Evolutionary conservation across 2,113 vertebrate genomes (phyloP).

Genomic region (Urocitellus parryii): DNA sequence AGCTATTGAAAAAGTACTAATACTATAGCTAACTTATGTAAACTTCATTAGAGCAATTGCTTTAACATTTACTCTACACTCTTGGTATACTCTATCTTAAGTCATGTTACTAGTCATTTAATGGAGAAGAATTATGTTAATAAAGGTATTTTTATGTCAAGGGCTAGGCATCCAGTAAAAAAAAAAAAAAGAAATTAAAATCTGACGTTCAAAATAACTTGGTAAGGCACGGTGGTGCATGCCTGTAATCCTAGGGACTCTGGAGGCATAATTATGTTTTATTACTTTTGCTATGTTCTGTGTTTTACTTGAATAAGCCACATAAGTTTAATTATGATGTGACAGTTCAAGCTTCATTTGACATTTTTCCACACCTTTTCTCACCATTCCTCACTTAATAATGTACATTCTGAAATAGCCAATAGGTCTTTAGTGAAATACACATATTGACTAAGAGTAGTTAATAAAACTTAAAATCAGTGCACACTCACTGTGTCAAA

Average conservation of each 20-base stretch:
- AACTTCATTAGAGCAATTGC: neutral
- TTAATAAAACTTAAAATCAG: neutral
- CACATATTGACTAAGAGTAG: neutral
- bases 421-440: neutral
- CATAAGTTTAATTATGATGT: neutral
- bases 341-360: neutral
- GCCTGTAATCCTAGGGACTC: too few species aligned
- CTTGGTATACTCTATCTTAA: conserved; percentile 8
- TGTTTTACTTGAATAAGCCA: neutral
- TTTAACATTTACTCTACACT: neutral
- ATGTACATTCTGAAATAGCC: neutral
- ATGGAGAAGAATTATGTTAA: neutral
- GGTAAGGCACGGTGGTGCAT: too few species aligned
- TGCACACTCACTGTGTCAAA: neutral
- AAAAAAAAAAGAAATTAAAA: neutral
- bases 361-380: neutral
- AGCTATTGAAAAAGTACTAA: conserved; percentile 12
- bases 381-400: neutral
- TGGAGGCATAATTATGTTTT: neutral
- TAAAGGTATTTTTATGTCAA: neutral
- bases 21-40: neutral
- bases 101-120: neutral
- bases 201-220: neutral
- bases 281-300: neutral
- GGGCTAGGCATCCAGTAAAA: neutral